phyloP scores from a whole-genome alignment of 2,113 vertebrate genomes.

The Taurulus bubalis region DNA sequence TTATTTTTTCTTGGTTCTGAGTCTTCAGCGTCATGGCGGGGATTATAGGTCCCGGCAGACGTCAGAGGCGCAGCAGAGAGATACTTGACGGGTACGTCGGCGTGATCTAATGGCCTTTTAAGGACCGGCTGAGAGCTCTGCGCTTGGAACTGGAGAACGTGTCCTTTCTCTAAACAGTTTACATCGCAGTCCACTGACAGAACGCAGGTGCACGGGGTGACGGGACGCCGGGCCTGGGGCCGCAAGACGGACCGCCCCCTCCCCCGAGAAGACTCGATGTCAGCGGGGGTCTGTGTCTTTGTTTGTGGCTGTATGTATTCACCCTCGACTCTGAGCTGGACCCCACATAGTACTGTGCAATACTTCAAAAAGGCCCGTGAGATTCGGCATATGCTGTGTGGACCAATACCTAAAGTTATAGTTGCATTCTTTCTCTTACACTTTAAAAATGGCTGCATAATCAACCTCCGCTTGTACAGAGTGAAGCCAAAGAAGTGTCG shows the following conservation, averaged over 20 bases:
- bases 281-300: neutral
- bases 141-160: slow-evolving; percentile 60
- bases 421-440: neutral
- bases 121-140: slow-evolving; percentile 69
- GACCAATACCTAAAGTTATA: neutral
- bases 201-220: slow-evolving; percentile 47
- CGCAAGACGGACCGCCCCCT: neutral
- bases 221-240: slow-evolving; percentile 15
- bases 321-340: neutral
- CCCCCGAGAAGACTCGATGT: too few species aligned
- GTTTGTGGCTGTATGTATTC: neutral
- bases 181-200: slow-evolving; percentile 59
- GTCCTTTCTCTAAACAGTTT: slow-evolving; percentile 81
- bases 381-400: neutral
- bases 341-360: neutral
- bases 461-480: neutral
- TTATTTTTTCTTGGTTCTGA: too few species aligned
- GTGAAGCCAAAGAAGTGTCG: too few species aligned
- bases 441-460: too few species aligned
- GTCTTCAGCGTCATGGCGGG: too few species aligned
- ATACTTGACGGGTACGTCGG: slow-evolving; percentile 57
- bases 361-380: too few species aligned
- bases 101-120: slow-evolving; percentile 77
- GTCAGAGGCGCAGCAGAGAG: slow-evolving; percentile 43
- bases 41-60: slow-evolving; percentile 18